Base-by-base conservation (phyloP, 2,797 vertebrate species). In the Argyrosomus regius region DNA sequence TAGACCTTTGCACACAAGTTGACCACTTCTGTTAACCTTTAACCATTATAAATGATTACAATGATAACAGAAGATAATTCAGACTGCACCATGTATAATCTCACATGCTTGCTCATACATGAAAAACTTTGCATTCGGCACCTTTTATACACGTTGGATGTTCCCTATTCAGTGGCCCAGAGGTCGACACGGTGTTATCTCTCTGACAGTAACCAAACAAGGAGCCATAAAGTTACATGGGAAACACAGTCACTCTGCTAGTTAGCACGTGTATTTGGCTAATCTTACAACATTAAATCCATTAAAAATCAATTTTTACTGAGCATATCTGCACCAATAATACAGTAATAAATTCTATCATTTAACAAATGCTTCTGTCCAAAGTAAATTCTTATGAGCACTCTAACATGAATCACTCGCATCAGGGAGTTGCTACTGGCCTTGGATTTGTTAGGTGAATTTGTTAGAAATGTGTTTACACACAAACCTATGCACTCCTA, bases 1-100 rank as follows among this genome's bases (percentile, higher is more conserved):
- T 41, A 63, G 90, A 94, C 91, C 93, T 93, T 94, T 94, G 92
- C 48, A 84, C 92, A 87, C 78, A 81, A 80, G 83, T 71, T 83
- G 78, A 87, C 64, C 72, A 70, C 43, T 75, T 85, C 69, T 88
- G 92, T 92, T 91, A 93, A 93, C 87, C 87, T 91, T 93, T 93
- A 92, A 88, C 91, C 82, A 84, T 83, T 93, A 93, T 86, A 91
- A 91, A 92, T 75, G 80, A 88, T 84, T 90, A 85, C 84, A 39
- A 35, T 35, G 35, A 35, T 35, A 81, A 87, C 41, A 20, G 39
- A 58, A 89, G 88, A 91, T 89, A 80, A 87, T 86, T 89, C 70
- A 67, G 81, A 88, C 80, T 82, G 60, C 73, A 87, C 20, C 56
- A 84, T 79, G 74, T 73, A 86, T 70, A 77, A 78, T 75, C 59